Evolutionary conservation across 2,797 vertebrate species (phyloP).

Genomic region (Gobio occitaniae): DNA sequence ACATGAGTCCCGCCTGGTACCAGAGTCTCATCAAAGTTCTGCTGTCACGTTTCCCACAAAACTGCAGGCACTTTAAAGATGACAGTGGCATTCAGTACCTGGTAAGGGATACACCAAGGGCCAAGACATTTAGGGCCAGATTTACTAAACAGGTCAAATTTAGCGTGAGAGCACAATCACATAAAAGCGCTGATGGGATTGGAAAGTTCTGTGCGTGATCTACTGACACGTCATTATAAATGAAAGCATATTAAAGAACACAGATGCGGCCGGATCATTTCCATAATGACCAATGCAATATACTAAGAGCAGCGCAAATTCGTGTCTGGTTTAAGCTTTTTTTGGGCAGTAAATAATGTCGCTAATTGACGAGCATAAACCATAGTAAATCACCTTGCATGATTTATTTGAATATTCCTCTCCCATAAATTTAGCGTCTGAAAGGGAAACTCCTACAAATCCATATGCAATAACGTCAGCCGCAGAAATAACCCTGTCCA

Average conservation of each 20-base stretch:
- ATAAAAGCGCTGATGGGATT: not conserved
- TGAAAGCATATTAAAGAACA: not conserved
- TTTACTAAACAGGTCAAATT: not conserved
- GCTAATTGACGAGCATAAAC: too few relatives aligned
- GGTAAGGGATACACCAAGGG: constrained; percentile 77
- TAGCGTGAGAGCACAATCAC: not conserved
- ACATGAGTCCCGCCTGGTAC: constrained; percentile 98
- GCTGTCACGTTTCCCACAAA: constrained; percentile 93
- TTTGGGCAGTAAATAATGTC: too few relatives aligned
- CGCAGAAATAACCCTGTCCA: too few relatives aligned
- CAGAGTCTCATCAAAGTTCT: constrained; percentile 97
- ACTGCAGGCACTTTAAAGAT: constrained; percentile 94
- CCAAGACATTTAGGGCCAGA: not conserved
- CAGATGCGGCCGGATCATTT: not conserved
- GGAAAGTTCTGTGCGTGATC: not conserved
- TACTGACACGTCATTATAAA: not conserved
- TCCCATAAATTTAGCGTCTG: rapidly evolving
- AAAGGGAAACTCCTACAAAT: too few relatives aligned
- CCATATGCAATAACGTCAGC: too few relatives aligned
- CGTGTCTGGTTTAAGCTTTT: too few relatives aligned
- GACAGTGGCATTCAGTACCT: constrained; percentile 93
- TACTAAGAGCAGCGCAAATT: not conserved
- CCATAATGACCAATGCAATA: not conserved
- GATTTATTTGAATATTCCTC: too few relatives aligned
- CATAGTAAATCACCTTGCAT: too few relatives aligned